phyloP scores from a whole-genome alignment of 1,140 invertebrate genomes.

The Brachionus koreanus region DNA sequence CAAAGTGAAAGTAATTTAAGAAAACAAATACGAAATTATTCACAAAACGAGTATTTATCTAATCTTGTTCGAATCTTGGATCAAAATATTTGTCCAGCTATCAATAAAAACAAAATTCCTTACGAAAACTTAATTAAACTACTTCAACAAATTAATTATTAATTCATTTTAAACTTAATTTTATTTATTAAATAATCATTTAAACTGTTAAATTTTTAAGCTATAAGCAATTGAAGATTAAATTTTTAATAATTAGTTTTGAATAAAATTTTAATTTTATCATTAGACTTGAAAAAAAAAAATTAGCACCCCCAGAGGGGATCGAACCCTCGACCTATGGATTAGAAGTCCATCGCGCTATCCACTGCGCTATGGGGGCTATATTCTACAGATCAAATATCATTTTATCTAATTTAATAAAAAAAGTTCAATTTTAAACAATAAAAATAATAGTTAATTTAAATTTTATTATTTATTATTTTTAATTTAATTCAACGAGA shows the following conservation, averaged over 20 bases:
- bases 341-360: too few species aligned
- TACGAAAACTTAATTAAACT: not conserved
- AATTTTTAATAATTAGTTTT: not conserved
- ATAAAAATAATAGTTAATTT: not conserved
- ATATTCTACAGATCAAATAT: not conserved
- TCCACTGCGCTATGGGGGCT: not conserved
- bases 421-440: not conserved
- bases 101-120: slow-evolving; percentile 17
- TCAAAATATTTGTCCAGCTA: not conserved
- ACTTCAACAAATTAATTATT: slow-evolving; percentile 21
- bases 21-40: not conserved
- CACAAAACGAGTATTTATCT: not conserved
- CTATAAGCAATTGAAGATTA: not conserved
- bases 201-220: too few species aligned
- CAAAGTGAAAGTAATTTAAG: not conserved
- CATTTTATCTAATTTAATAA: too few species aligned
- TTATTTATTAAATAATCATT: too few species aligned
- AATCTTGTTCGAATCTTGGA: not conserved
- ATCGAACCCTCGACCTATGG: not conserved
- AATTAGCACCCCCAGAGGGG: not conserved
- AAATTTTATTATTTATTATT: not conserved
- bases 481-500: too few species aligned
- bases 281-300: not conserved
- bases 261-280: not conserved
- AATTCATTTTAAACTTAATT: not conserved